Conservation (phyloP, 2,888 invertebrate species). For the Carabus problematicus region DNA sequence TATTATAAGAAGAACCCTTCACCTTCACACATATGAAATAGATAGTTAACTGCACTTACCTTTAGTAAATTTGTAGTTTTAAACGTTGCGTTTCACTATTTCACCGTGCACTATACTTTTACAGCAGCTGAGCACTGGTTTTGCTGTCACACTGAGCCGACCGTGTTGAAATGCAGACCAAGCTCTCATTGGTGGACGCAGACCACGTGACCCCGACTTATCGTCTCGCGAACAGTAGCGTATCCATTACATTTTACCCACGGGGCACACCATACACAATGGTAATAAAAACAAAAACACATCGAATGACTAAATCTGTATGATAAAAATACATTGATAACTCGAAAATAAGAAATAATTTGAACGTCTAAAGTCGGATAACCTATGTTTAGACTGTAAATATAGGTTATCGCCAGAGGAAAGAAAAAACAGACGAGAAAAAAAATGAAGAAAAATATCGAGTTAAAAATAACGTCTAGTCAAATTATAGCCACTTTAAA, state of each 20-base stretch:
- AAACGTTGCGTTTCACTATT: neutral
- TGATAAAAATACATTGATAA: too few relatives aligned
- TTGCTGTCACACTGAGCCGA: slow-evolving; percentile 10
- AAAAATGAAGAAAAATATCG: too few relatives aligned
- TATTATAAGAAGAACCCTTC: slow-evolving; percentile 11
- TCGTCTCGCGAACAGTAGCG: slow-evolving; percentile 1
- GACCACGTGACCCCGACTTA: slow-evolving; percentile 14
- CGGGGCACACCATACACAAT: neutral
- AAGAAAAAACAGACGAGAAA: too few relatives aligned
- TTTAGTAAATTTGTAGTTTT: slow-evolving; percentile 19
- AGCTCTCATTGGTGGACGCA: slow-evolving; percentile 3
- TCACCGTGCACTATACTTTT: slow-evolving; percentile 7
- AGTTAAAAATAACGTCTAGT: too few relatives aligned
- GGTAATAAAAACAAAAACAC: neutral
- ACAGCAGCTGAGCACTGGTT: slow-evolving; percentile 12
- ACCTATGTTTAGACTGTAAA: too few relatives aligned
- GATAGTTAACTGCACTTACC: slow-evolving; percentile 15
- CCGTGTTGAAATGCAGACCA: slow-evolving; percentile 12
- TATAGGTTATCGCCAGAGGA: too few relatives aligned
- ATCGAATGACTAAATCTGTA: neutral
- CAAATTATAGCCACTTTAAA: too few relatives aligned
- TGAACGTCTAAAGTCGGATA: too few relatives aligned
- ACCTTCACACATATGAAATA: slow-evolving; percentile 15
- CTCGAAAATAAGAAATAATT: too few relatives aligned
- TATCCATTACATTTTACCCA: neutral